A percentile compares a stretch with the other conserved stretches of the same genome.
Conservation (phyloP, 2,888 invertebrate genomes). For the Drosophila quinaria region DNA sequence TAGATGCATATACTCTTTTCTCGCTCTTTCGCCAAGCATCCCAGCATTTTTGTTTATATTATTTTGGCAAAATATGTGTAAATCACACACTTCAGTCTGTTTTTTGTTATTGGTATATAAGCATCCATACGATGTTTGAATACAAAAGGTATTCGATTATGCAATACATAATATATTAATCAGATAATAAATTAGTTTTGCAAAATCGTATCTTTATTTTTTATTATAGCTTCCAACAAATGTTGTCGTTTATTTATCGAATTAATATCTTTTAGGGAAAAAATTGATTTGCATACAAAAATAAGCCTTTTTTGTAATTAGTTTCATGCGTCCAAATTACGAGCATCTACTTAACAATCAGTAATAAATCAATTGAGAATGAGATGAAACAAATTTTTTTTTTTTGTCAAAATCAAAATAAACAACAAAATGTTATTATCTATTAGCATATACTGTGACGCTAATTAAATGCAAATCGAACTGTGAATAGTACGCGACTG, state of each 20-base stretch:
- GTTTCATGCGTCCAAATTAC: constrained; percentile 17
- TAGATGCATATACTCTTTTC: no score
- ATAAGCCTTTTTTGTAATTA: constrained; percentile 10
- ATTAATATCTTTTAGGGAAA: constrained; percentile 6
- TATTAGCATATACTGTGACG: constrained; percentile 17
- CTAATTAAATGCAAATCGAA: constrained; percentile 42
- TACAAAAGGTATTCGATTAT: constrained; percentile 6
- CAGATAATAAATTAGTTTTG: constrained; percentile 13
- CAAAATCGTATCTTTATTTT: constrained; percentile 5
- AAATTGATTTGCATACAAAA: constrained; percentile 8
- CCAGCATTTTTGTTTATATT: no score
- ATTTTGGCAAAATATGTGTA: no score
- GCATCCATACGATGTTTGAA: neutral
- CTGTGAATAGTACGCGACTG: neutral
- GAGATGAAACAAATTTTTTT: constrained; percentile 15
- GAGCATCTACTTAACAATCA: constrained; percentile 19
- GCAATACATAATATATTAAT: constrained; percentile 15
- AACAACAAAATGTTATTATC: constrained; percentile 18
- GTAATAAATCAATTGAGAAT: constrained; percentile 25
- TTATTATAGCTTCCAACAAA: neutral
- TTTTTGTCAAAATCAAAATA: constrained; percentile 16
- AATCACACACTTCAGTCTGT: no score
- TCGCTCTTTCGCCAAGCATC: no score
- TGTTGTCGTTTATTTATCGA: constrained; percentile 10
- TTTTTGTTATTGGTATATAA: neutral